Conservation (phyloP, 1,140 invertebrate genomes). For the Papilio aristodemus region DNA sequence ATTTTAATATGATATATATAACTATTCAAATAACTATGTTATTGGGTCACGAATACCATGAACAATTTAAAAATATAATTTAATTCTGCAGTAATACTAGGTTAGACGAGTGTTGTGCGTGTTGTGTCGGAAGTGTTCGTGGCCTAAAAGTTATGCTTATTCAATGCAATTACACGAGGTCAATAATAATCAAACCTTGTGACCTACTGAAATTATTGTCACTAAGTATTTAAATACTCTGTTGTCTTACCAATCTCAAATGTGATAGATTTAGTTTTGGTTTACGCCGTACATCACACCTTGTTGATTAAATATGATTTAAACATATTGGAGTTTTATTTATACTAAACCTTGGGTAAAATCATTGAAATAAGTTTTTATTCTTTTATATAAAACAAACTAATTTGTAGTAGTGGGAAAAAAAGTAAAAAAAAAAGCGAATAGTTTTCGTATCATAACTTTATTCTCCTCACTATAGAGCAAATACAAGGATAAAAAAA, state of each 20-base stretch:
- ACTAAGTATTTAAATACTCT: conserved; percentile 24
- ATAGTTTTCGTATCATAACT: conserved; percentile 63
- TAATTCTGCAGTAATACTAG: not conserved
- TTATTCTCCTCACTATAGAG: conserved; percentile 77
- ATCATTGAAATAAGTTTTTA: not conserved
- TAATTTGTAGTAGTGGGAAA: conserved; percentile 10
- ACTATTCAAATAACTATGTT: conserved; percentile 3
- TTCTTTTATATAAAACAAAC: not conserved
- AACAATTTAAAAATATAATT: not conserved
- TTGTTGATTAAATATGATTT: conserved; percentile 34
- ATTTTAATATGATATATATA: not conserved
- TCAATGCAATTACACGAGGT: not conserved
- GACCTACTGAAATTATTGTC: not conserved
- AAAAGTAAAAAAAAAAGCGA: conserved; percentile 44
- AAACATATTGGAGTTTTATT: conserved; percentile 13
- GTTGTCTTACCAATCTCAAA: conserved; percentile 30
- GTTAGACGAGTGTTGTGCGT: not conserved
- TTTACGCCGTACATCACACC: conserved; percentile 4
- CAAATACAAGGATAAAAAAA: conserved; percentile 72
- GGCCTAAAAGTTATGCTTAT: not conserved
- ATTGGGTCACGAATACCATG: not conserved
- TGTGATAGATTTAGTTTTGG: conserved; percentile 29
- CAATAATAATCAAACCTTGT: not conserved
- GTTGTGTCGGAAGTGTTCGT: not conserved
- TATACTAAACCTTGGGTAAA: not conserved